Evolutionary conservation across 2,888 invertebrate genomes (phyloP), one percentile per base, ranked within the genome.

Genomic region (Hirtodrosophila histrioides): DNA sequence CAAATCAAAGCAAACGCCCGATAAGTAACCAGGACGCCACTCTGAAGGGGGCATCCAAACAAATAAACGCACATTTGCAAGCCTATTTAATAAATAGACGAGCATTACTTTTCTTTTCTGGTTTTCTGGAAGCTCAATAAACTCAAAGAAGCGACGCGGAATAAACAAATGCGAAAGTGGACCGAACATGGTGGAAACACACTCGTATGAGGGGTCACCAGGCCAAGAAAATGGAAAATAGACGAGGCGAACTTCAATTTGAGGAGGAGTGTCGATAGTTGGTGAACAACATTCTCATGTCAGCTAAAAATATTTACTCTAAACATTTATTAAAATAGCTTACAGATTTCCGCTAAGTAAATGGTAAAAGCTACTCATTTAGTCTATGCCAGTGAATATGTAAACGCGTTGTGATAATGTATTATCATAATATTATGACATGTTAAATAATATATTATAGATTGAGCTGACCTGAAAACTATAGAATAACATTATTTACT

Each of bases 1-100:
- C 84, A 87, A 87, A 87, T 84, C 88, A 84, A 86, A 87, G 69
- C 50, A 53, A 68, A 68, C 75, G 62, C 56, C 70, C 66, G 70
- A 68, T 78, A 74, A 74, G 75, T 66, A 84, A 66, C 71, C 53
- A 54, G 53, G 43, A 53, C 4, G n/a, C 48, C 24, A 31, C 31
- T 48, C 11, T 27, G 39, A 17, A 24, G 17, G 40, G 33, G 29
- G 55, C 36, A 43, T 36, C 23, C 31, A 54, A 50, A 64, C 51
- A 77, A 70, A 64, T 61, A 63, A 56, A 48, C 64, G 65, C 66
- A 75, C 82, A 86, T 83, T 83, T 83, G 87, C 85, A 78, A 86
- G 85, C 69, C 85, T 73, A 75, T 87, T 82, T 82, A 85, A 82
- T 65, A 86, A 83, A 86, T 86, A 68, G 79, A 56, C 56, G 45